phyloP scores from a whole-genome alignment of 2,797 vertebrate species.

The Phoebastria nigripes region DNA sequence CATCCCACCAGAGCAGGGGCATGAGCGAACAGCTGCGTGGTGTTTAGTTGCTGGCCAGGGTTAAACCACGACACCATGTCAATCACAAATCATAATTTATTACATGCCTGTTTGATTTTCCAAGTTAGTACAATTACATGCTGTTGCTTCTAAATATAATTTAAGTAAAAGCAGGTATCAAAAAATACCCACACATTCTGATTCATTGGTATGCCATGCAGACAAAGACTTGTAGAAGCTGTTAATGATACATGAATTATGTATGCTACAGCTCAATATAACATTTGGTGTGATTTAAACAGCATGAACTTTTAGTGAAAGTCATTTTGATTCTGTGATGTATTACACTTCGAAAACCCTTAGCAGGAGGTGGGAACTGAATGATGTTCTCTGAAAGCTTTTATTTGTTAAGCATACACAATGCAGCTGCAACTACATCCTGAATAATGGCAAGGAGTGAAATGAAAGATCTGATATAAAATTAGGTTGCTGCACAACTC shows the following conservation, averaged over 20 bases:
- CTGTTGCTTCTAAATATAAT: slow-evolving; percentile 47
- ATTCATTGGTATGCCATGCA: slow-evolving; percentile 61
- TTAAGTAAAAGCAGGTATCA: slow-evolving; percentile 34
- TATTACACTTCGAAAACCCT: slow-evolving; percentile 54
- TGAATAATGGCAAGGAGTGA: not conserved
- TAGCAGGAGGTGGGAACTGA: slow-evolving; percentile 39
- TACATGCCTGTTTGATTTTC: slow-evolving; percentile 27
- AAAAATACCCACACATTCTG: slow-evolving; percentile 7
- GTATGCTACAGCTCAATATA: slow-evolving; percentile 56
- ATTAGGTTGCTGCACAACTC: not conserved
- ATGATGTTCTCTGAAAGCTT: slow-evolving; percentile 52
- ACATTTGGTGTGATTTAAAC: slow-evolving; percentile 70
- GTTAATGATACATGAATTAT: slow-evolving; percentile 73
- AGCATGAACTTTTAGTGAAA: slow-evolving; percentile 67
- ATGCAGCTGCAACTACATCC: not conserved
- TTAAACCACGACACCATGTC: not conserved
- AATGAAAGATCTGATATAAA: not conserved
- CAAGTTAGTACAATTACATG: slow-evolving; percentile 39
- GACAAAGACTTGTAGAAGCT: slow-evolving; percentile 43
- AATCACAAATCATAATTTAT: slow-evolving; percentile 40
- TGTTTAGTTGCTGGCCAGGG: too few species aligned
- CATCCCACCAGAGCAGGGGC: too few species aligned
- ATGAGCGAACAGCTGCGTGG: too few species aligned
- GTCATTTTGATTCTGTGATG: slow-evolving; percentile 66
- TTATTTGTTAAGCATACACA: slow-evolving; percentile 32